These are phyloP conservation scores for Lonchura striata DNA, from an alignment of 2,113 vertebrate genomes.

Conservation along the genomic window DNA sequence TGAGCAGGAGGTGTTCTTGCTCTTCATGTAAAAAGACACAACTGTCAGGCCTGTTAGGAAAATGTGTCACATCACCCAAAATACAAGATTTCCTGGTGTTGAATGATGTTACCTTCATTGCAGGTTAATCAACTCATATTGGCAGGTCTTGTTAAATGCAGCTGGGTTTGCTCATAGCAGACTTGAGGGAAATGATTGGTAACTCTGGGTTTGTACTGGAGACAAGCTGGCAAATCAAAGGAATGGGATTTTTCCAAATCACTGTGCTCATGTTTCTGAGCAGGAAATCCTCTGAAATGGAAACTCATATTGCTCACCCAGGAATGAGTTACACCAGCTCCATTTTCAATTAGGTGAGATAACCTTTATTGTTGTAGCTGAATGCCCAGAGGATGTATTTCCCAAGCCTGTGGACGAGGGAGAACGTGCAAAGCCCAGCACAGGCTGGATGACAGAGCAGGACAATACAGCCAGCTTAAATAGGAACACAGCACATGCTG, in stretches of 20 bases:
- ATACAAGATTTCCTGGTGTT: rapidly evolving
- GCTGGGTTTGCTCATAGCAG: background rate
- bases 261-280: background rate
- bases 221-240: background rate
- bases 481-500: background rate
- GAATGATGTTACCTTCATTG: rapidly evolving
- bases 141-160: rapidly evolving
- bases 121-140: rapidly evolving
- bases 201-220: background rate
- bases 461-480: background rate
- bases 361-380: background rate
- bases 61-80: background rate
- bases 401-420: background rate
- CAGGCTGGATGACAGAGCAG: background rate
- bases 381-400: background rate
- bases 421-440: background rate
- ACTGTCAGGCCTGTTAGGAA: background rate
- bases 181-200: background rate
- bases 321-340: background rate
- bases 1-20: background rate
- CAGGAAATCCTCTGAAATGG: background rate
- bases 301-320: background rate
- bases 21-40: background rate
- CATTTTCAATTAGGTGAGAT: background rate
- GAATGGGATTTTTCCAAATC: background rate